A percentile compares a stretch with the other conserved stretches of the same genome.
phyloP scores from a whole-genome alignment of 1,140 invertebrate genomes.

The Samia ricini region DNA sequence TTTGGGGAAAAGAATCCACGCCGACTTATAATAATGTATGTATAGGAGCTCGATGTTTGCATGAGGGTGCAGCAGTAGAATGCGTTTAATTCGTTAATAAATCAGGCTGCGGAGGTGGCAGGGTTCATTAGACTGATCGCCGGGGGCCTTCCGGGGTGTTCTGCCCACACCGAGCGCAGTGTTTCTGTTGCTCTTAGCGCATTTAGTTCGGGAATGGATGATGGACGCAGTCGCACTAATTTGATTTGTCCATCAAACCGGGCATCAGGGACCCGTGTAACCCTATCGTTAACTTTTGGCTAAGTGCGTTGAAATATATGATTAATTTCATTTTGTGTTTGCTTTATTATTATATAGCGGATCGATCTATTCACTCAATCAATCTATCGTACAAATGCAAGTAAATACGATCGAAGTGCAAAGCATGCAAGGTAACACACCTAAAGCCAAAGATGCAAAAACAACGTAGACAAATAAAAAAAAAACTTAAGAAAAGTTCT shows the following conservation, averaged over 20 bases:
- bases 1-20: neutral
- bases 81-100: conserved; percentile 78
- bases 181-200: conserved; percentile 57
- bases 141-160: conserved; percentile 67
- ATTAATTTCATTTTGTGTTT: too few species aligned
- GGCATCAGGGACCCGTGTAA: neutral
- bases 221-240: conserved; percentile 34
- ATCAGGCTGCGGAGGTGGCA: conserved; percentile 67
- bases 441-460: too few species aligned
- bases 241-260: conserved; percentile 24
- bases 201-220: conserved; percentile 56
- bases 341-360: too few species aligned
- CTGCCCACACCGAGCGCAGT: conserved; percentile 46
- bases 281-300: neutral
- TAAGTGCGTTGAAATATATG: neutral
- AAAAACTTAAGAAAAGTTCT: too few species aligned
- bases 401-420: too few species aligned
- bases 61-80: conserved; percentile 72
- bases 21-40: neutral
- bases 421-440: too few species aligned
- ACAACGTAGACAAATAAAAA: too few species aligned
- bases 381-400: too few species aligned
- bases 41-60: conserved; percentile 25
- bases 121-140: conserved; percentile 74
- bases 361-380: too few species aligned